Conservation (phyloP, 2,797 vertebrate species). For the Odontamblyopus lacepedii region DNA sequence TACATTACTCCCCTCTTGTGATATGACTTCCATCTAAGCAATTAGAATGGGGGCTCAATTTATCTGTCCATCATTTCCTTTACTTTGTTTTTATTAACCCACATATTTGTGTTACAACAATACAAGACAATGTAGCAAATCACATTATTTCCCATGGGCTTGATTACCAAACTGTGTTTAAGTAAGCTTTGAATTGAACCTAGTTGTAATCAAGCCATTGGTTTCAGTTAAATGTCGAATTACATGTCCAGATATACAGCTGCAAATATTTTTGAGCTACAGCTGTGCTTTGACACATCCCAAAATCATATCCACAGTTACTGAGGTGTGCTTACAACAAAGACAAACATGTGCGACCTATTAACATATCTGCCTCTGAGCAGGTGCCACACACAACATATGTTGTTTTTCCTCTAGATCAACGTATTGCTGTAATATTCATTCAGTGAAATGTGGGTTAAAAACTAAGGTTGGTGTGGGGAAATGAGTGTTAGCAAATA, state of each 20-base stretch:
- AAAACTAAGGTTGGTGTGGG: slow-evolving; percentile 40
- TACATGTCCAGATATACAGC: slow-evolving; percentile 52
- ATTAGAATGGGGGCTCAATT: slow-evolving; percentile 99
- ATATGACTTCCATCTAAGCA: slow-evolving; percentile 99
- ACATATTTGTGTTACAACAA: slow-evolving; percentile 69
- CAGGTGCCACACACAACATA: slow-evolving; percentile 50
- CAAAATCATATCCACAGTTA: slow-evolving; percentile 72
- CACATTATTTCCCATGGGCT: slow-evolving; percentile 65
- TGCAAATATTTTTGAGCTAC: slow-evolving; percentile 69
- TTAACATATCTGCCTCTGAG: slow-evolving; percentile 68
- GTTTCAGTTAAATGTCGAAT: slow-evolving; percentile 15
- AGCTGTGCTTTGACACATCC: slow-evolving; percentile 67
- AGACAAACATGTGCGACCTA: slow-evolving; percentile 67
- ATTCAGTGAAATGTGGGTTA: slow-evolving; percentile 40
- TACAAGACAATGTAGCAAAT: slow-evolving; percentile 70
- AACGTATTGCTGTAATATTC: slow-evolving; percentile 30
- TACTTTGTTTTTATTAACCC: slow-evolving; percentile 62
- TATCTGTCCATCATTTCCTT: slow-evolving; percentile 95
- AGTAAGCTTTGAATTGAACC: slow-evolving; percentile 1
- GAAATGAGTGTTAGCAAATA: slow-evolving; percentile 39
- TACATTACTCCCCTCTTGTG: slow-evolving; percentile 99
- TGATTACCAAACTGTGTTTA: slow-evolving; percentile 25
- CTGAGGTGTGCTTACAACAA: slow-evolving; percentile 60
- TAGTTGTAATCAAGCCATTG: slow-evolving; percentile 5
- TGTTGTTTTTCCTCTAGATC: slow-evolving; percentile 42